Evolutionary conservation across 1,140 invertebrate genomes (phyloP).

Genomic region (Zaprionus davidi): DNA sequence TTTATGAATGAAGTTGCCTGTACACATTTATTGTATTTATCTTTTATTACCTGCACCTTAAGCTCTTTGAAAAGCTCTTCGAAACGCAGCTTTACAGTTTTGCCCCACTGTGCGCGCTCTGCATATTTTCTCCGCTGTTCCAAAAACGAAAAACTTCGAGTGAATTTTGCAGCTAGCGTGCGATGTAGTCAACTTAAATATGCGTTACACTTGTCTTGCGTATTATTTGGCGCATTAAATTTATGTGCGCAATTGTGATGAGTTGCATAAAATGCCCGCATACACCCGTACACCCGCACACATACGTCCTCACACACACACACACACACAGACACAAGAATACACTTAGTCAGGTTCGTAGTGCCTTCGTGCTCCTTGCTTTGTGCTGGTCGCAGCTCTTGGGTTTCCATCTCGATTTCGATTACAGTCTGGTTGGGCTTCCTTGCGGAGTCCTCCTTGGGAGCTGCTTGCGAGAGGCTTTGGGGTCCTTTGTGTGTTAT

Average conservation of each 20-base stretch:
- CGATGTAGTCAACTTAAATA: constrained; percentile 51
- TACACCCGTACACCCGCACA: constrained; percentile 14
- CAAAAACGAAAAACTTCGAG: constrained; percentile 10
- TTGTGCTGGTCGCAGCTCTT: constrained; percentile 42
- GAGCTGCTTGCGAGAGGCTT: neutral
- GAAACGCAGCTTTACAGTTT: neutral
- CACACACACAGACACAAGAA: neutral
- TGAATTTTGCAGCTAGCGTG: constrained; percentile 15
- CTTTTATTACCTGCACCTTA: neutral
- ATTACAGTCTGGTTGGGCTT: constrained; percentile 23
- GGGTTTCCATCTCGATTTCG: constrained; percentile 53
- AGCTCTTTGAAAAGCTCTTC: neutral
- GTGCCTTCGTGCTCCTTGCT: constrained; percentile 11
- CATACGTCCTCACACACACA: neutral
- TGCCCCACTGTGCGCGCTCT: constrained; percentile 4
- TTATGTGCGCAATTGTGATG: constrained; percentile 80
- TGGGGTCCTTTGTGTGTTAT: constrained; percentile 78
- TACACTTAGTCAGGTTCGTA: neutral
- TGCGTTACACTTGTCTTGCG: constrained; percentile 65
- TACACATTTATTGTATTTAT: too few relatives aligned
- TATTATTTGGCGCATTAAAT: constrained; percentile 79
- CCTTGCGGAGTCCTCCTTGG: neutral
- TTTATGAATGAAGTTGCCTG: neutral
- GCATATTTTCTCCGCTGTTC: neutral
- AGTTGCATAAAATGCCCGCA: constrained; percentile 59